A percentile compares a stretch with the other conserved stretches of the same genome.
These are phyloP conservation scores for Paramuricea clavata DNA, from an alignment of 92 coral and sea anemone genomes.

Conservation along the genomic window DNA sequence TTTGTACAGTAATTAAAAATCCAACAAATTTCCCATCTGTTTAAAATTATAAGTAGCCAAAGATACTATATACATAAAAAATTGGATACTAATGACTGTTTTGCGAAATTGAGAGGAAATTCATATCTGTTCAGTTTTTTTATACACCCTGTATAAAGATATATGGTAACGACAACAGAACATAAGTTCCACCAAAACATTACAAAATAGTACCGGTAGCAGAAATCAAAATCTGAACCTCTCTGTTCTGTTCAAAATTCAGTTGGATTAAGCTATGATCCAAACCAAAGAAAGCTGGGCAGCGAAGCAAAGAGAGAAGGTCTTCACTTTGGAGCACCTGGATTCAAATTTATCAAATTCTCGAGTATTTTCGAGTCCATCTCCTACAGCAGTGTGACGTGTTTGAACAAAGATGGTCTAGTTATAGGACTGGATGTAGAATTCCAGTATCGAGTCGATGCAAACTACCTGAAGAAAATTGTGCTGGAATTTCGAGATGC, in stretches of 20 bases:
- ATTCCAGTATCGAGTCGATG: constrained; percentile 86
- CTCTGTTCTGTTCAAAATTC: background rate
- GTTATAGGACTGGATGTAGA: constrained; percentile 74
- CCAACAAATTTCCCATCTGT: no score
- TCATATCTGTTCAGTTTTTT: no score
- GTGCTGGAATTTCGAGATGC: constrained; percentile 73
- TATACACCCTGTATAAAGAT: no score
- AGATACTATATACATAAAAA: no score
- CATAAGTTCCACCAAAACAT: no score
- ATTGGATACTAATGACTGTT: no score
- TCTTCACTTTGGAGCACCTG: constrained; percentile 85
- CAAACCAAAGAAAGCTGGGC: constrained; percentile 70
- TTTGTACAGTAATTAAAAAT: no score
- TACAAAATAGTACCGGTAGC: no score
- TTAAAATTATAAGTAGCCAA: no score
- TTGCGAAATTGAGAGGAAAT: no score
- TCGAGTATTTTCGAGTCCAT: constrained; percentile 82
- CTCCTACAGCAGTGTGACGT: constrained; percentile 58
- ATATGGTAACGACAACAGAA: no score
- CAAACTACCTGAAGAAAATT: constrained; percentile 70
- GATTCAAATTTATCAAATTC: constrained; percentile 82
- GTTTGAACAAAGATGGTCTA: constrained; percentile 84
- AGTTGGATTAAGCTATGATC: constrained; percentile 82
- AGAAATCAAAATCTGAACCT: no score
- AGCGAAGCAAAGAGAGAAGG: constrained; percentile 78